Conservation (phyloP, 2,888 invertebrate species). For the Hirtodrosophila trivittata region DNA sequence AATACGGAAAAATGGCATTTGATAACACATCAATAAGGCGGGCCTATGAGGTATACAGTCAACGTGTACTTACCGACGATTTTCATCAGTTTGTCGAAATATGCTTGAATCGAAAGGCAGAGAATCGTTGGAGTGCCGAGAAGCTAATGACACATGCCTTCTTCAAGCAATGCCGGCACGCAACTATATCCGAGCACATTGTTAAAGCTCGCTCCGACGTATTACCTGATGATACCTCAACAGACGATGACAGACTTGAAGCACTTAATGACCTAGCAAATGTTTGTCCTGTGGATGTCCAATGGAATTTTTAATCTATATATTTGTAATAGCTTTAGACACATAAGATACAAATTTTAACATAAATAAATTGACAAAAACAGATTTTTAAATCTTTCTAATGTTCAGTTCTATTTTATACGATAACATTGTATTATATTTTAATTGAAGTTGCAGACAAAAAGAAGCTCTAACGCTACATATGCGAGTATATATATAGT, state of each 20-base stretch:
- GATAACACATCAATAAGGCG: conserved; percentile 15
- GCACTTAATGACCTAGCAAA: conserved; percentile 6
- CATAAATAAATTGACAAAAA: neutral
- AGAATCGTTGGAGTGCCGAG: conserved; percentile 88
- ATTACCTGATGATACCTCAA: conserved; percentile 69
- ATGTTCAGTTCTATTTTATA: no score
- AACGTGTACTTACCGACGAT: conserved; percentile 88
- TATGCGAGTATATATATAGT: no score
- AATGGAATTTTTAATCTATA: conserved; percentile 46
- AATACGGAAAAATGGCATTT: conserved; percentile 57
- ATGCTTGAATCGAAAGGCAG: conserved; percentile 88
- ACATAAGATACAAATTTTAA: conserved; percentile 13
- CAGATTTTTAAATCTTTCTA: conserved; percentile 8
- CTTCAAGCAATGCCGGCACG: conserved; percentile 87
- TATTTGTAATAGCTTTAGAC: conserved; percentile 21
- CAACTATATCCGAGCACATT: conserved; percentile 81
- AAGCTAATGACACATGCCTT: conserved; percentile 90
- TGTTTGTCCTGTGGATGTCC: conserved; percentile 24
- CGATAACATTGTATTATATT: no score
- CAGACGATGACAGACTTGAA: conserved; percentile 62
- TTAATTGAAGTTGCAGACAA: no score
- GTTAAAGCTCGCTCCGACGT: conserved; percentile 72
- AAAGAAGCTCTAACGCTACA: no score
- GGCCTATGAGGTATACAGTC: conserved; percentile 85
- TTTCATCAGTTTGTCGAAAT: conserved; percentile 91